Percentiles rank a stretch among this genome's conserved stretches.
Conservation (phyloP, 2,888 invertebrate species). For the Scelioninae gen. 1 region DNA sequence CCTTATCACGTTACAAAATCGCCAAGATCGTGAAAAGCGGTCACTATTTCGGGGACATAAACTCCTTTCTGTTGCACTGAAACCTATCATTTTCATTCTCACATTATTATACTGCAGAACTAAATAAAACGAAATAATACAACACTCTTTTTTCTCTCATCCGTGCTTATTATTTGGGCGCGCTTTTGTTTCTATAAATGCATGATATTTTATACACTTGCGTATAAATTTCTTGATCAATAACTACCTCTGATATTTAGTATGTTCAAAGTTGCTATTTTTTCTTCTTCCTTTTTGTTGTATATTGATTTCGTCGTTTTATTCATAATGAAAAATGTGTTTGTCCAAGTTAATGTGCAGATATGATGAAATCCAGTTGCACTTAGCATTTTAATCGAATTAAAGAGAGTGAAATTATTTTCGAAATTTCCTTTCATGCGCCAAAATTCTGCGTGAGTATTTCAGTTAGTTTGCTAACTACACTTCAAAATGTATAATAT, state of each 20-base stretch:
- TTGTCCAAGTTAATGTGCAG: too few relatives aligned
- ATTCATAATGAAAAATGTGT: neutral
- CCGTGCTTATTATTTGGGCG: neutral
- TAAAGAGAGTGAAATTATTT: too few relatives aligned
- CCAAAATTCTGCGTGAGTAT: too few relatives aligned
- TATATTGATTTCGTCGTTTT: neutral
- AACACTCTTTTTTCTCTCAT: neutral
- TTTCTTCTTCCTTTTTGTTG: neutral
- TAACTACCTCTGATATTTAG: neutral
- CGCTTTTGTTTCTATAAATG: conserved; percentile 1
- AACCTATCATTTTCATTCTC: neutral
- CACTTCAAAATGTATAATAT: too few relatives aligned
- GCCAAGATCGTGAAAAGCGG: conserved; percentile 5
- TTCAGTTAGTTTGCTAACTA: too few relatives aligned
- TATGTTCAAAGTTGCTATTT: neutral
- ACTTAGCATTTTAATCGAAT: too few relatives aligned
- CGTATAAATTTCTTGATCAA: conserved; percentile 4
- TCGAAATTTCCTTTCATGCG: too few relatives aligned
- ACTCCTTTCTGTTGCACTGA: neutral
- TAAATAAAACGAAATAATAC: conserved; percentile 1
- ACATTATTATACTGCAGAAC: neutral
- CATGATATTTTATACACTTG: neutral
- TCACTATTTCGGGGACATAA: neutral
- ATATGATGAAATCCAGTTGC: too few relatives aligned
- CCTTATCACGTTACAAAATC: conserved; percentile 2